These are phyloP conservation scores for Oligia strigilis DNA, from an alignment of 2,888 invertebrate species.

Conservation along the genomic window DNA sequence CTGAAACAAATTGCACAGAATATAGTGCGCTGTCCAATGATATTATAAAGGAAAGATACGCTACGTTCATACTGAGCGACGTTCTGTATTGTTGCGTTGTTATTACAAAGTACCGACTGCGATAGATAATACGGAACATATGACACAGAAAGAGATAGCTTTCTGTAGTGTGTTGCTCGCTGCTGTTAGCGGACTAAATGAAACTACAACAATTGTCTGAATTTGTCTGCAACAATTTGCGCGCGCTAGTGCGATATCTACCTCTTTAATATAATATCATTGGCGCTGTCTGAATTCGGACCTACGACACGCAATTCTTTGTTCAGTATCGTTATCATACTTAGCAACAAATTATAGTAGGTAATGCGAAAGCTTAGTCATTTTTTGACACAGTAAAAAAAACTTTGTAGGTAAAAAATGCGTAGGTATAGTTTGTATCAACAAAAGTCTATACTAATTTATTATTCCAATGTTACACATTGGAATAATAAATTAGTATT, in stretches of 20 bases:
- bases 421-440: not conserved
- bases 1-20: not conserved
- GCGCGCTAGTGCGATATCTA: no score
- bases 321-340: not conserved
- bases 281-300: not conserved
- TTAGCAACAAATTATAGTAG: not conserved
- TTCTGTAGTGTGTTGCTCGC: no score
- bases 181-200: no score
- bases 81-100: no score
- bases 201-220: no score
- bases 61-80: no score
- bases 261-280: no score
- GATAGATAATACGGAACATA: no score
- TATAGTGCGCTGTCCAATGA: not conserved
- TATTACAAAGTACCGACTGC: no score
- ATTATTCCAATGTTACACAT: not conserved
- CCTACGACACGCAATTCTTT: not conserved
- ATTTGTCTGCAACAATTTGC: no score
- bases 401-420: not conserved
- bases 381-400: not conserved
- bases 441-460: slow-evolving; percentile 9
- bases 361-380: not conserved
- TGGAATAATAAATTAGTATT: not conserved
- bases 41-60: no score
- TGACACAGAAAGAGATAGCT: no score